Conservation (phyloP, 2,797 vertebrate genomes). For the Tauraco hartlaubi region DNA sequence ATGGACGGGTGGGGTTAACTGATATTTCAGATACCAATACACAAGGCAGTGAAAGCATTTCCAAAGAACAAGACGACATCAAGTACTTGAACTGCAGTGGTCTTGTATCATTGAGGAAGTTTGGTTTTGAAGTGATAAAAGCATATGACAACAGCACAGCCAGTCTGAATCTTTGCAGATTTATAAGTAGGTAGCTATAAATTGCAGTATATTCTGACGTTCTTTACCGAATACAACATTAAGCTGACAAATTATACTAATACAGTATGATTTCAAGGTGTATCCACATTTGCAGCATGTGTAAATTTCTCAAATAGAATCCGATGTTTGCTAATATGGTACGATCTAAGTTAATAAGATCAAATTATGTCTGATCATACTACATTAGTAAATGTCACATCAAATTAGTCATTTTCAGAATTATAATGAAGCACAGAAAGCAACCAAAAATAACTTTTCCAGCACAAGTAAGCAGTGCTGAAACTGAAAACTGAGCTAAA, state of each 20-base stretch:
- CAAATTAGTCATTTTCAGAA: constrained; percentile 75
- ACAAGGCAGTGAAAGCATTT: background rate
- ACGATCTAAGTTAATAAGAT: constrained; percentile 77
- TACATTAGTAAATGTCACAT: constrained; percentile 76
- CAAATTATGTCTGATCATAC: constrained; percentile 75
- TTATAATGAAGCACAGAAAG: constrained; percentile 61
- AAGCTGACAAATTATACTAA: constrained; percentile 44
- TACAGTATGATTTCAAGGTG: constrained; percentile 52
- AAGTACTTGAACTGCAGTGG: background rate
- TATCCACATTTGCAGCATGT: constrained; percentile 32
- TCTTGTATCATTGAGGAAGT: background rate
- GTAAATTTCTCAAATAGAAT: constrained; percentile 67
- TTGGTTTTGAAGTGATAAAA: background rate
- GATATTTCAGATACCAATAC: background rate
- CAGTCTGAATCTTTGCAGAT: background rate
- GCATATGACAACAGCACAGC: background rate
- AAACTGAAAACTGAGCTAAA: constrained; percentile 11
- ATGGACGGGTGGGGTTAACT: accelerated
- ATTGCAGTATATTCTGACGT: background rate
- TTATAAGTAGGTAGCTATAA: background rate
- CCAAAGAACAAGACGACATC: background rate
- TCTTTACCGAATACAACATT: constrained; percentile 27
- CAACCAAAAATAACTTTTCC: constrained; percentile 69
- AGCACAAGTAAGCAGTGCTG: constrained; percentile 59
- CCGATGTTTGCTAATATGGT: constrained; percentile 73